phyloP scores from a whole-genome alignment of 2,113 vertebrate species.

The Anolis sagrei region DNA sequence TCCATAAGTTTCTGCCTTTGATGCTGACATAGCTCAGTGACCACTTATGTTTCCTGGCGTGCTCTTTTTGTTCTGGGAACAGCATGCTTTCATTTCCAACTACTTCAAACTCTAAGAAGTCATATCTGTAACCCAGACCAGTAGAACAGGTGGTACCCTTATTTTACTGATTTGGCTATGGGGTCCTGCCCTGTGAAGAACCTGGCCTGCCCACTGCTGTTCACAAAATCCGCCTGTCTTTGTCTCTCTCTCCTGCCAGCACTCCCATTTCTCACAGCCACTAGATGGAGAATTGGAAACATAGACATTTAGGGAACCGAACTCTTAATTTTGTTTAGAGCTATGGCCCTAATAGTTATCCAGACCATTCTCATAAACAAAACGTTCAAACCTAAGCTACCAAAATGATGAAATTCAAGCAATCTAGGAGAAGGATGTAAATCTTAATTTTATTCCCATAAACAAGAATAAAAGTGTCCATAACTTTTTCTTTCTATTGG shows the following conservation, averaged over 20 bases:
- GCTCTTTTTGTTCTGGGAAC: neutral
- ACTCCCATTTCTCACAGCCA: neutral
- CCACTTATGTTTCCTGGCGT: neutral
- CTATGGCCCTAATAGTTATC: neutral
- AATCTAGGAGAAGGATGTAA: neutral
- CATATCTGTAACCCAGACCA: neutral
- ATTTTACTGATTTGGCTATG: neutral
- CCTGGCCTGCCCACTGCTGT: neutral
- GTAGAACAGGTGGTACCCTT: neutral
- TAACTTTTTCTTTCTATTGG: too few species aligned
- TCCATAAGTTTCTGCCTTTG: rapidly evolving
- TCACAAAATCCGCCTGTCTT: neutral
- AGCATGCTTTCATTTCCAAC: neutral
- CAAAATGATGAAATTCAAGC: neutral
- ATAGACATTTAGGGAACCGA: neutral
- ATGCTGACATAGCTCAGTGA: neutral
- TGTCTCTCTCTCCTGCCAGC: neutral
- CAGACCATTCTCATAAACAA: neutral
- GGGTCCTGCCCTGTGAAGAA: neutral
- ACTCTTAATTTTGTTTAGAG: neutral
- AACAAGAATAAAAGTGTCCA: too few species aligned
- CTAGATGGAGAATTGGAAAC: neutral
- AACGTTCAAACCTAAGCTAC: neutral
- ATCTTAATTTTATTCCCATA: too few species aligned
- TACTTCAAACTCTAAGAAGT: neutral